phyloP scores from a whole-genome alignment of 37 sponge, comb jelly and placozoan genomes.

The Tethya wilhelma region DNA sequence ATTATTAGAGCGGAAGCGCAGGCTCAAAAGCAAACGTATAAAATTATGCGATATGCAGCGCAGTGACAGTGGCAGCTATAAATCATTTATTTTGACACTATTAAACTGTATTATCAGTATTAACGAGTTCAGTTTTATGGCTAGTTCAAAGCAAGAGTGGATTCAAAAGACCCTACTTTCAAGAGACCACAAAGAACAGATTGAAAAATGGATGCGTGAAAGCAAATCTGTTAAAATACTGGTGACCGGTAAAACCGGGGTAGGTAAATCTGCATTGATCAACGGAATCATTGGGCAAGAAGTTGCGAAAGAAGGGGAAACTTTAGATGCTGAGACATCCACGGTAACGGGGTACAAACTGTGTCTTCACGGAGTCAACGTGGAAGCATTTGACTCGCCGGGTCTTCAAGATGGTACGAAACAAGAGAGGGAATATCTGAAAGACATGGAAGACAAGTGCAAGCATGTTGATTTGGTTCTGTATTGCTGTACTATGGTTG shows the following conservation, averaged over 20 bases:
- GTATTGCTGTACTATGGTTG: constrained; percentile 1
- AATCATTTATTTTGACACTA: no score
- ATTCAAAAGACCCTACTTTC: no score
- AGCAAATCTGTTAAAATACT: not conserved
- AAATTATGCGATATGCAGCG: no score
- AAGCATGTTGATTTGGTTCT: not conserved
- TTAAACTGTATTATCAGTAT: no score
- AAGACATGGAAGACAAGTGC: not conserved
- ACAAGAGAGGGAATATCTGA: not conserved
- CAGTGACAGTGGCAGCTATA: no score
- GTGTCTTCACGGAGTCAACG: not conserved
- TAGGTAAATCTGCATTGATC: not conserved
- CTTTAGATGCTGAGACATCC: not conserved
- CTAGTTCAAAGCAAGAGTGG: no score
- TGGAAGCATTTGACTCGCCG: constrained; percentile 9
- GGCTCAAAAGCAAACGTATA: no score
- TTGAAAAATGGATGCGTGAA: no score
- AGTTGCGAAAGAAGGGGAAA: not conserved
- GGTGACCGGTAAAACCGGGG: not conserved
- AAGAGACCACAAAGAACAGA: no score
- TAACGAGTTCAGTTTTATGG: no score
- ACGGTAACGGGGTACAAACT: not conserved
- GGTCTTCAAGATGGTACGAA: constrained; percentile 8
- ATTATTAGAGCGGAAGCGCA: no score
- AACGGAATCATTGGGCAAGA: not conserved